Percentiles rank a stretch among this genome's conserved stretches.
phyloP scores from a whole-genome alignment of 2,113 vertebrate species.

The Oryzias javanicus region DNA sequence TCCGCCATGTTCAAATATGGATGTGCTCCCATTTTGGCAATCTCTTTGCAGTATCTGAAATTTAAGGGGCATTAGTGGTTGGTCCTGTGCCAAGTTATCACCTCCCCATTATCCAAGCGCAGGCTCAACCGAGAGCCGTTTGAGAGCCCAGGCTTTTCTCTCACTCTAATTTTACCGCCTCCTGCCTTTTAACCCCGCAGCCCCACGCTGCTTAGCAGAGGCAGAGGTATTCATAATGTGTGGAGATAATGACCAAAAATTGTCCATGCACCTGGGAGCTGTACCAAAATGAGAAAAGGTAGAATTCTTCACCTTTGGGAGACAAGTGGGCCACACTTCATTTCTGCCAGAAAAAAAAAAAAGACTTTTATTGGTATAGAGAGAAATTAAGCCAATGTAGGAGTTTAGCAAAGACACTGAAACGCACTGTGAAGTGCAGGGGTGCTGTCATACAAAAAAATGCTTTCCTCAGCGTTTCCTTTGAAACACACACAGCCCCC shows the following conservation, averaged over 20 bases:
- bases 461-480: constrained; percentile 67
- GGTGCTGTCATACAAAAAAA: constrained; percentile 51
- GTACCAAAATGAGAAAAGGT: constrained; percentile 25
- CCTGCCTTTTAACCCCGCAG: constrained; percentile 49
- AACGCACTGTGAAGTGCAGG: constrained; percentile 58
- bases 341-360: constrained; percentile 29
- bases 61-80: constrained; percentile 74
- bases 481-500: constrained; percentile 59
- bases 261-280: constrained; percentile 5
- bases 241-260: constrained; percentile 33
- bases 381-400: constrained; percentile 37
- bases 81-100: constrained; percentile 64
- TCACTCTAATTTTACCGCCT: constrained; percentile 35
- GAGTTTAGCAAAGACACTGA: constrained; percentile 46
- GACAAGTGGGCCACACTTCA: constrained; percentile 33
- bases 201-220: constrained; percentile 20
- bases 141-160: constrained; percentile 44
- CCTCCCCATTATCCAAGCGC: constrained; percentile 38
- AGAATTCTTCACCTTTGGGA: constrained; percentile 13
- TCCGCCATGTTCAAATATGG: constrained; percentile 66
- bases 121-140: constrained; percentile 49
- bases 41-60: constrained; percentile 64
- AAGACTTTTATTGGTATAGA: constrained; percentile 46
- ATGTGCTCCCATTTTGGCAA: constrained; percentile 53
- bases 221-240: constrained; percentile 27